Conservation (phyloP, 2,888 invertebrate species). For the Danaus chrysippus region DNA sequence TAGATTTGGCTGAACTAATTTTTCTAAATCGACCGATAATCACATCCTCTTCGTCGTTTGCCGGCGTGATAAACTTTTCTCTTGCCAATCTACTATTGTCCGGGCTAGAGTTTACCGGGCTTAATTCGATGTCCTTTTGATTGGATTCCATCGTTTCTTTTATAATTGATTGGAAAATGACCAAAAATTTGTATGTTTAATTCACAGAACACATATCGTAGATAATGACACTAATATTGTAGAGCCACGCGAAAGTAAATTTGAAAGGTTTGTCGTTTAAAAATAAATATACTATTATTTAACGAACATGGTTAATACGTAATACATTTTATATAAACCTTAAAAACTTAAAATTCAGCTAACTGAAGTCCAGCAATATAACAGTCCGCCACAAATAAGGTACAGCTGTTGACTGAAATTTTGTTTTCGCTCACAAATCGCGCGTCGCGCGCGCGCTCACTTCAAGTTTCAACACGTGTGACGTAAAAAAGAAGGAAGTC, state of each 20-base stretch:
- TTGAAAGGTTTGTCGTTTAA: not conserved
- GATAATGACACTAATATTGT: not conserved
- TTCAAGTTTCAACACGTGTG: constrained; percentile 7
- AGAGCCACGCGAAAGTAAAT: not conserved
- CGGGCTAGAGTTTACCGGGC: constrained; percentile 54
- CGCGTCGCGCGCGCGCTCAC: constrained; percentile 6
- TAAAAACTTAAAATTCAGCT: no score
- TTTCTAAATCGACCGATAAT: constrained; percentile 74
- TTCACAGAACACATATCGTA: constrained; percentile 29
- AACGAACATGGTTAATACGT: not conserved
- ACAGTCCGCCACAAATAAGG: not conserved
- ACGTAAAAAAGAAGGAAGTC: not conserved
- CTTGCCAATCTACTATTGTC: constrained; percentile 36
- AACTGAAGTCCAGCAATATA: not conserved
- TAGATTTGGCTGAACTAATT: constrained; percentile 75
- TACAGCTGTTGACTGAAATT: constrained; percentile 6
- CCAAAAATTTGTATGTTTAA: constrained; percentile 28
- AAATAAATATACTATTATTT: not conserved
- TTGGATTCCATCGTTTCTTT: constrained; percentile 51
- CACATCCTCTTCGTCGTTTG: constrained; percentile 68
- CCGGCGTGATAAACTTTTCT: constrained; percentile 48
- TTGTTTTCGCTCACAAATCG: constrained; percentile 2
- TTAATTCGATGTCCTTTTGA: constrained; percentile 69
- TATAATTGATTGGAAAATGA: constrained; percentile 1
- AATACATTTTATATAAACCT: not conserved